Evolutionary conservation across 2,888 invertebrate species (phyloP), one percentile per base, ranked within the genome.

Genomic region (Erynnis tages): DNA sequence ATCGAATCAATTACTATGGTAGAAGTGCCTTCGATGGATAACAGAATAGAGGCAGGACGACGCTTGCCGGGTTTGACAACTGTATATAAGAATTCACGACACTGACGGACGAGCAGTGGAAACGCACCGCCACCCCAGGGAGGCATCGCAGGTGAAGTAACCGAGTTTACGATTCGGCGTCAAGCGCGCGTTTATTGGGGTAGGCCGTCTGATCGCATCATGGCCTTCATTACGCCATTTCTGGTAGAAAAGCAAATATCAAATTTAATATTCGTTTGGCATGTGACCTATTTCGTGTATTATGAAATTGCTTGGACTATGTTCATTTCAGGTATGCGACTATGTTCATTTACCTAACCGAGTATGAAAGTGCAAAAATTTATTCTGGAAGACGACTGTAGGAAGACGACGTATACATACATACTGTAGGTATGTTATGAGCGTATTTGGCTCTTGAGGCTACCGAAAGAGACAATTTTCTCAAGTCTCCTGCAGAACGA

Each of bases 161-260:
- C 73, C 74, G 67, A 79, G 79, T 79, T 80, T 75, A 76, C 71
- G 67, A 71, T 64, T 73, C 58, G 69, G 65, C 68, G 71, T 69
- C 79, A 79, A 79, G 75, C 65, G 69, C 69, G 66, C 66, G 70
- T 75, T 76, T 74, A 80, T 85, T 85, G 82, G 82, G 84, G 81
- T 82, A 82, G 81, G 81, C 70, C 72, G 58, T 56, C 50, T 44
- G 43, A 44, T 50, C 35, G 29, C 43, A 43, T 44, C 43, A 30
- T 27, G 50, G 27, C 34, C n/a, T n/a, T 43, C 43, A 50, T 50
- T 43, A 43, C 29, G 43, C 17, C 25, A 25, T 23, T 35, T 32
- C 23, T 32, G 32, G 32, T 17, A 37, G 4, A 30, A 27, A 21
- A 17, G 17, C 32, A 34, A 41, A 40, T 49, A 49, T n/a, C n/a